A percentile compares a stretch with the other conserved stretches of the same genome.
Evolutionary conservation across 2,888 invertebrate species (phyloP).

Genomic region (Druceiella hillmani): DNA sequence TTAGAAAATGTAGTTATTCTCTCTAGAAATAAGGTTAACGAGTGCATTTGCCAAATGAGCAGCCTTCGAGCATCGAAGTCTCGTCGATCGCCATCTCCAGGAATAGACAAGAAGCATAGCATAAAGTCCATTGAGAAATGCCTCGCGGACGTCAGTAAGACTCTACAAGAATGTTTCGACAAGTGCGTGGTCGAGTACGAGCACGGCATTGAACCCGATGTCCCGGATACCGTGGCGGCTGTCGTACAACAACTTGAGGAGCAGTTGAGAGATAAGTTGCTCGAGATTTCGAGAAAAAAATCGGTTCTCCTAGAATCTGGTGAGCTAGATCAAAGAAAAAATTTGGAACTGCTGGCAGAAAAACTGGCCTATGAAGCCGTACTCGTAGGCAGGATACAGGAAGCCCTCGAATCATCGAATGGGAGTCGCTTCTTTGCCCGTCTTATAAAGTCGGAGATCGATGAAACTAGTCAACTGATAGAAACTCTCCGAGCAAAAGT

Average conservation of each 20-base stretch:
- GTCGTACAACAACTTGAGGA: conserved; percentile 61
- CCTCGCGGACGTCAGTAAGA: conserved; percentile 56
- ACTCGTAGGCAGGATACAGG: conserved; percentile 61
- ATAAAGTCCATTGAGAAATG: conserved; percentile 59
- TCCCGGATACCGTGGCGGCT: conserved; percentile 50
- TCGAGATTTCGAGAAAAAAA: conserved; percentile 62
- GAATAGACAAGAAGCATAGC: conserved; percentile 59
- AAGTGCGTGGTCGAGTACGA: conserved; percentile 53
- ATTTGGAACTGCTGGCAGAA: conserved; percentile 68
- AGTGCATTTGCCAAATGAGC: conserved; percentile 60
- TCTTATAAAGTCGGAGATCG: conserved; percentile 62
- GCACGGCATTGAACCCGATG: conserved; percentile 28
- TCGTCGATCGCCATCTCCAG: conserved; percentile 59
- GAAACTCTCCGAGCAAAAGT: conserved; percentile 64
- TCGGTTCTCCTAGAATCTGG: conserved; percentile 60
- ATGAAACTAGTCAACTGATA: conserved; percentile 73
- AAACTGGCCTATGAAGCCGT: conserved; percentile 77
- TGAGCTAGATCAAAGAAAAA: conserved; percentile 61
- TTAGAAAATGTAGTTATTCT: conserved; percentile 57
- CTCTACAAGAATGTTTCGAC: conserved; percentile 55
- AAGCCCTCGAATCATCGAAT: conserved; percentile 56
- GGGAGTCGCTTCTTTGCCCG: conserved; percentile 54
- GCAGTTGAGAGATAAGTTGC: conserved; percentile 62
- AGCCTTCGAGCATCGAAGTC: conserved; percentile 57
- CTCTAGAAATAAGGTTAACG: conserved; percentile 62